Conservation (phyloP, 2,888 invertebrate genomes). For the Tipula confusa region DNA sequence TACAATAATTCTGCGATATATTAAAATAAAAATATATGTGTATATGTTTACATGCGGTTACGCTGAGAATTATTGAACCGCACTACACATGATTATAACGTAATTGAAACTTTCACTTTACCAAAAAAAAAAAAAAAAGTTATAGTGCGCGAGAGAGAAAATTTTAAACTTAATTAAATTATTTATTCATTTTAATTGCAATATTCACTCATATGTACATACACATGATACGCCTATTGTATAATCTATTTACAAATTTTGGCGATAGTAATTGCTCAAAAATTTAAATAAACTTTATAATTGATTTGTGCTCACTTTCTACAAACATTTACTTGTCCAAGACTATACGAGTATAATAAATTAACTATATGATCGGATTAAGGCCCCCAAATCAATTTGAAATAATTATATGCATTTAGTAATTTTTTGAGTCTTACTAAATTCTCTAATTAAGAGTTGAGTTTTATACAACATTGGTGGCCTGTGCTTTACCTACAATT, state of each 20-base stretch:
- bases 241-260: not conserved
- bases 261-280: not conserved
- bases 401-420: not conserved
- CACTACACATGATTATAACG: not conserved
- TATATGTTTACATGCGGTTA: not conserved
- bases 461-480: too few relatives aligned
- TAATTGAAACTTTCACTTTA: slow-evolving; percentile 25
- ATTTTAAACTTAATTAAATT: not conserved
- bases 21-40: not conserved
- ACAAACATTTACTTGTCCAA: not conserved
- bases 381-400: not conserved
- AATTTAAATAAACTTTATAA: not conserved
- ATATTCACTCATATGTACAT: not conserved
- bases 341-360: not conserved
- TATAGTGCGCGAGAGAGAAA: not conserved
- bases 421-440: too few relatives aligned
- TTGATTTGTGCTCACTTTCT: not conserved
- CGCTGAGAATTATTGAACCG: slow-evolving; percentile 5
- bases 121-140: not conserved
- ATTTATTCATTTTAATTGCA: not conserved
- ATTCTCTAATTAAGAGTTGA: too few relatives aligned
- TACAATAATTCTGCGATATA: not conserved
- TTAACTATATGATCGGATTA: not conserved
- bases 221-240: not conserved
- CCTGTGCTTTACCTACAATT: too few relatives aligned